phyloP scores from a whole-genome alignment of 2,113 vertebrate species.

The Rhea pennata region DNA sequence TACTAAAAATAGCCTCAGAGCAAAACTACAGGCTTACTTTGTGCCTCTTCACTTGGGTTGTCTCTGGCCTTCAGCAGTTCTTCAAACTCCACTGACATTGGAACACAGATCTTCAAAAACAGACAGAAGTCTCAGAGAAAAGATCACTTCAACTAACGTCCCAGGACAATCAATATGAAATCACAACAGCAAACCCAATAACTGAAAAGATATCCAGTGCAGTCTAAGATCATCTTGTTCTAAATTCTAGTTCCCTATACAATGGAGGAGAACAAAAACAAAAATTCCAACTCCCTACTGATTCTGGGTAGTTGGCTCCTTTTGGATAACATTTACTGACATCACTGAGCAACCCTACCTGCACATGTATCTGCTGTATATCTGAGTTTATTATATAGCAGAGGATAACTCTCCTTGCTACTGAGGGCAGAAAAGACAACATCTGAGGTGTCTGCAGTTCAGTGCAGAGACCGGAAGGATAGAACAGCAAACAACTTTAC shows the following conservation, averaged over 20 bases:
- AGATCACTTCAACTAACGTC: neutral
- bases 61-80: conserved; percentile 95
- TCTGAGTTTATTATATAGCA: too few relatives aligned
- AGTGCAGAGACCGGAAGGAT: neutral
- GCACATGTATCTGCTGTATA: neutral
- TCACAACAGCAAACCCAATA: neutral
- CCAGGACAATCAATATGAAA: neutral
- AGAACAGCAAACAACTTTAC: neutral
- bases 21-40: conserved; percentile 82
- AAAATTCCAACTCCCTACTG: neutral
- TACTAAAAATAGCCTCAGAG: neutral
- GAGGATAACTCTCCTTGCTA: neutral
- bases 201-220: neutral
- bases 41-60: conserved; percentile 94
- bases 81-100: conserved; percentile 98
- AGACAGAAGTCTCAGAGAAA: neutral
- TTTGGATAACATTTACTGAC: neutral
- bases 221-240: too few relatives aligned
- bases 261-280: neutral
- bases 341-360: neutral
- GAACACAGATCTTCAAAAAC: conserved; percentile 89
- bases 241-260: too few relatives aligned
- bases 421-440: neutral
- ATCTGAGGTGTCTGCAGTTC: neutral
- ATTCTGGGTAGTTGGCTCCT: neutral